These are phyloP conservation scores for Priocnemis perturbator DNA, from an alignment of 2,888 invertebrate genomes.

Conservation along the genomic window DNA sequence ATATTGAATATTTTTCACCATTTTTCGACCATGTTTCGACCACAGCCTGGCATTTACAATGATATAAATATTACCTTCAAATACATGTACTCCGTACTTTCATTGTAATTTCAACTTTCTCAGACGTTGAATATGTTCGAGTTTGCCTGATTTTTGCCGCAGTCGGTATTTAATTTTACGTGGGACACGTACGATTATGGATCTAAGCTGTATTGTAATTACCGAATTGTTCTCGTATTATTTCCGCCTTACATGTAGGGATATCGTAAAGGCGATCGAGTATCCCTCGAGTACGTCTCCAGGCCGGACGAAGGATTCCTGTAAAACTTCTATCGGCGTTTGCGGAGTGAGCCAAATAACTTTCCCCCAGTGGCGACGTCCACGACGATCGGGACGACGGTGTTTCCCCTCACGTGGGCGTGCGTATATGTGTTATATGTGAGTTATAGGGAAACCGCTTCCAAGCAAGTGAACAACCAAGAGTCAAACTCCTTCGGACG, in stretches of 20 bases:
- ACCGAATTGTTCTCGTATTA: conserved; percentile 9
- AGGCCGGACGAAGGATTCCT: conserved; percentile 46
- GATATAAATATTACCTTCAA: too few relatives aligned
- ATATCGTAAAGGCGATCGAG: conserved; percentile 35
- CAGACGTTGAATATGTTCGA: too few relatives aligned
- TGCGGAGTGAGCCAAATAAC: conserved; percentile 53
- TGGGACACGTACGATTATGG: too few relatives aligned
- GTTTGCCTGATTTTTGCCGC: too few relatives aligned
- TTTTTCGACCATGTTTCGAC: too few relatives aligned
- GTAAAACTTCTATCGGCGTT: conserved; percentile 52
- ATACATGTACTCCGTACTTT: too few relatives aligned
- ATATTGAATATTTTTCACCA: too few relatives aligned
- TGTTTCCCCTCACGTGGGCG: conserved; percentile 7
- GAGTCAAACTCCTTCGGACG: conserved; percentile 43
- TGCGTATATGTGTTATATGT: conserved; percentile 31
- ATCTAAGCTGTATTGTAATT: too few relatives aligned
- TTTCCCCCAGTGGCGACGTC: conserved; percentile 45
- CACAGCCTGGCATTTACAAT: too few relatives aligned
- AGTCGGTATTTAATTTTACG: too few relatives aligned
- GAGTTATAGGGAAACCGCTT: conserved; percentile 43
- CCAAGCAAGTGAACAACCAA: conserved; percentile 47
- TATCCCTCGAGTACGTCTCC: conserved; percentile 36
- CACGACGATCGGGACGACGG: conserved; percentile 19
- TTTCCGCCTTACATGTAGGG: conserved; percentile 15
- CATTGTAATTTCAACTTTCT: too few relatives aligned